Evolutionary conservation across 2,888 invertebrate species (phyloP).

Genomic region (Oscheius sp.): DNA sequence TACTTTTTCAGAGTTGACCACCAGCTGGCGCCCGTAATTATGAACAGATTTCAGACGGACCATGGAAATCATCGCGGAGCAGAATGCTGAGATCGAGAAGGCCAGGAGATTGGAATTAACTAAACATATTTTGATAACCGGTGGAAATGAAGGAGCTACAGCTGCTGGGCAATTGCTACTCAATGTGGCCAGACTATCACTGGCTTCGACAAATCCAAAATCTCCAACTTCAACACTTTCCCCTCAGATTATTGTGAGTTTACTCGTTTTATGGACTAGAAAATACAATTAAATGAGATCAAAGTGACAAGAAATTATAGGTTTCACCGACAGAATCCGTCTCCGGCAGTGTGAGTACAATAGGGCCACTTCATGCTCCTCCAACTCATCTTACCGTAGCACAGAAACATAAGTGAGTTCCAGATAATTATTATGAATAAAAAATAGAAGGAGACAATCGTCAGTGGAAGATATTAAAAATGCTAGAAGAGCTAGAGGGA

Average conservation of each 20-base stretch:
- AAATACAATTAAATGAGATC: background rate
- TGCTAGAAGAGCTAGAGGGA: conserved; percentile 45
- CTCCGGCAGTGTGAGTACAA: conserved; percentile 4
- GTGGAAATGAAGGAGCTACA: conserved; percentile 48
- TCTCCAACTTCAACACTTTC: conserved; percentile 10
- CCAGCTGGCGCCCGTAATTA: background rate
- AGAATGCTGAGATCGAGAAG: conserved; percentile 63
- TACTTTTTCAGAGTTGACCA: background rate
- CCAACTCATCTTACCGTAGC: conserved; percentile 19
- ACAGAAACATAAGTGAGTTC: conserved; percentile 8
- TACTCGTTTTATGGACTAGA: background rate
- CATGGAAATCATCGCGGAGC: conserved; percentile 69
- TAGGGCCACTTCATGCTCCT: conserved; percentile 13
- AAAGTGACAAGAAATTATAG: conserved; percentile 16
- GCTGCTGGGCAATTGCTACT: conserved; percentile 47
- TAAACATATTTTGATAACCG: conserved; percentile 45
- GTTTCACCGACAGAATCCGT: conserved; percentile 24
- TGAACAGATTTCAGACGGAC: conserved; percentile 52
- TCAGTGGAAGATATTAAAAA: conserved; percentile 55
- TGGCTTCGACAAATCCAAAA: conserved; percentile 22
- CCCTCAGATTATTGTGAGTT: conserved; percentile 21
- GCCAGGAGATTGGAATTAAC: conserved; percentile 47
- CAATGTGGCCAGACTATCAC: conserved; percentile 46
- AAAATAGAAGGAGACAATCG: conserved; percentile 39
- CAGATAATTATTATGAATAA: background rate